Evolutionary conservation across 1,140 invertebrate genomes (phyloP).

Genomic region (Macrocentrus cingulum): DNA sequence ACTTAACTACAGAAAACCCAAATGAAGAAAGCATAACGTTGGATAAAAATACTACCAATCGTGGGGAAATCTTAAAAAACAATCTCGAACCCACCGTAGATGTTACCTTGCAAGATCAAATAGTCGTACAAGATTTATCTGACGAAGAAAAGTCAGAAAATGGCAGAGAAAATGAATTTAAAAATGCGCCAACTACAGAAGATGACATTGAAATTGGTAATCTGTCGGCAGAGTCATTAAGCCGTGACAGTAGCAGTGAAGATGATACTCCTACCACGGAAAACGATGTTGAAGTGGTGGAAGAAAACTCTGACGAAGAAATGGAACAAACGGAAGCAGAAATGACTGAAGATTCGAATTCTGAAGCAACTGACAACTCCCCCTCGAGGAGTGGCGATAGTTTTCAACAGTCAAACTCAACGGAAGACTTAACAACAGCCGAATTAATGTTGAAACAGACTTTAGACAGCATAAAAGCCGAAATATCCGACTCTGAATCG

Average conservation of each 20-base stretch:
- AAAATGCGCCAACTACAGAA: too few species aligned
- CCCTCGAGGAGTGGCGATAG: conserved; percentile 3
- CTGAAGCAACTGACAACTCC: conserved; percentile 21
- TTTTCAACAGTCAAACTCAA: neutral
- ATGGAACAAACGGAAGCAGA: conserved; percentile 32
- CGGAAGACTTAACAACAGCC: conserved; percentile 22
- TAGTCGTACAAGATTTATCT: conserved; percentile 35
- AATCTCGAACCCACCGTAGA: too few species aligned
- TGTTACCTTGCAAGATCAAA: too few species aligned
- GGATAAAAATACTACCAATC: too few species aligned
- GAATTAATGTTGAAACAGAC: conserved; percentile 22
- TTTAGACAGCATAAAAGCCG: conserved; percentile 24
- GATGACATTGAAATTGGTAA: too few species aligned
- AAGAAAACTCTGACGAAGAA: conserved; percentile 30
- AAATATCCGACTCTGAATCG: conserved; percentile 23
- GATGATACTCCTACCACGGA: neutral
- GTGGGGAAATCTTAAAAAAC: too few species aligned
- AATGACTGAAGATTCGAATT: conserved; percentile 25
- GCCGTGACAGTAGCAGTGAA: too few species aligned
- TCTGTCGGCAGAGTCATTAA: too few species aligned
- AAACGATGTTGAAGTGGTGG: conserved; percentile 5
- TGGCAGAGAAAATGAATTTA: too few species aligned
- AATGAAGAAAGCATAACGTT: too few species aligned
- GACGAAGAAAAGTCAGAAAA: conserved; percentile 37
- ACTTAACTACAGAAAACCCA: too few species aligned